Evolutionary conservation across 2,888 invertebrate genomes (phyloP).

Genomic region (Melipona beecheii): DNA sequence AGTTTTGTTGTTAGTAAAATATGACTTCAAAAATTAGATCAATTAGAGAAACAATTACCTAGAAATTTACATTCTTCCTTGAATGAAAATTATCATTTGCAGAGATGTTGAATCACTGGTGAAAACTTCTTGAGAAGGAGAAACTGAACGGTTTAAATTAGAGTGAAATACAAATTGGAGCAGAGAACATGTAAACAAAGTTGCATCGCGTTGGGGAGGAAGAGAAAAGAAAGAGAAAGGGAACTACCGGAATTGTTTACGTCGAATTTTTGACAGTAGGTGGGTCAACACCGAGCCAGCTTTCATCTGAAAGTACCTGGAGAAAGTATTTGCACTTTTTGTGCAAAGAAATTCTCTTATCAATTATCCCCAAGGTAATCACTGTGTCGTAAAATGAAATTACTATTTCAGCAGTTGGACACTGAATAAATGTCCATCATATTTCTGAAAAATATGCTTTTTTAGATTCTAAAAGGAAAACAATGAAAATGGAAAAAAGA

Average conservation of each 20-base stretch:
- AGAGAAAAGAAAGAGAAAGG: conserved; percentile 48
- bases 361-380: background rate
- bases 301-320: conserved; percentile 55
- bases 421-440: background rate
- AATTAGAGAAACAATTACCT: background rate
- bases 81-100: background rate
- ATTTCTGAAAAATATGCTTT: background rate
- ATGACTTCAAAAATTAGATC: background rate
- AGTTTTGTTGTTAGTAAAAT: background rate
- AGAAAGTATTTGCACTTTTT: conserved; percentile 50
- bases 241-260: background rate
- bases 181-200: conserved; percentile 13
- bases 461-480: no score
- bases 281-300: conserved; percentile 45
- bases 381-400: background rate
- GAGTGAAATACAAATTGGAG: background rate
- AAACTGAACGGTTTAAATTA: background rate
- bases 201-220: background rate
- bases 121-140: background rate
- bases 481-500: background rate
- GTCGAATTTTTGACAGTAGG: conserved; percentile 48
- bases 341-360: background rate
- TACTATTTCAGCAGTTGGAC: no score
- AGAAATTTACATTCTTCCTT: background rate
- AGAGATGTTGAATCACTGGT: background rate